A percentile compares a stretch with the other conserved stretches of the same genome.
Evolutionary conservation across 2,888 invertebrate genomes (phyloP).

Genomic region (Epinotia brunnichana): DNA sequence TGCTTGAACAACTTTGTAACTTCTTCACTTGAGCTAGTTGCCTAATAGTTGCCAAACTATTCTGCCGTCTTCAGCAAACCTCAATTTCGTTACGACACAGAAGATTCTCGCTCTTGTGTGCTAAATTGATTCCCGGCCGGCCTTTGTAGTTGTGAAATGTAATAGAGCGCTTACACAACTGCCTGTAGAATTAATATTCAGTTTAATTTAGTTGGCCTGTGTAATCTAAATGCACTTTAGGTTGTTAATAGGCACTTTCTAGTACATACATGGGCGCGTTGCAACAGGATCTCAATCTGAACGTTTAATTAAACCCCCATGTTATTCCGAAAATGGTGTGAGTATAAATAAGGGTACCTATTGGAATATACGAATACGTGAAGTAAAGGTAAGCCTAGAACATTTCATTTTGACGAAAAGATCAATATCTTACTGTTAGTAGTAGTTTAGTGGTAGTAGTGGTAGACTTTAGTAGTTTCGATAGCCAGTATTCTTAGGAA

Average conservation of each 20-base stretch:
- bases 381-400: too few relatives aligned
- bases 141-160: constrained; percentile 59
- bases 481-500: background rate
- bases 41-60: constrained; percentile 41
- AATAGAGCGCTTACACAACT: constrained; percentile 56
- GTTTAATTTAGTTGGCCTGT: constrained; percentile 52
- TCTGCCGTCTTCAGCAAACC: constrained; percentile 36
- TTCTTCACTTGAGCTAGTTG: constrained; percentile 32
- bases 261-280: background rate
- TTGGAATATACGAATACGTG: too few relatives aligned
- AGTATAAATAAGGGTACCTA: too few relatives aligned
- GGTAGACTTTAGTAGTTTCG: too few relatives aligned
- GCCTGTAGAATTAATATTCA: constrained; percentile 57
- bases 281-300: background rate
- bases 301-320: constrained; percentile 2
- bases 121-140: constrained; percentile 59
- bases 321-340: background rate
- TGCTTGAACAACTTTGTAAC: constrained; percentile 35
- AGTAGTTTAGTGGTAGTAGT: too few relatives aligned
- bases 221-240: constrained; percentile 36
- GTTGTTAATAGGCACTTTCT: constrained; percentile 26
- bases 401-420: too few relatives aligned
- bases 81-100: constrained; percentile 41
- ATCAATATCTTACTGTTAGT: too few relatives aligned
- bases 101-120: constrained; percentile 50